These are phyloP conservation scores for Prietella phreatophila DNA, from an alignment of 2,113 vertebrate species.

Conservation along the genomic window DNA sequence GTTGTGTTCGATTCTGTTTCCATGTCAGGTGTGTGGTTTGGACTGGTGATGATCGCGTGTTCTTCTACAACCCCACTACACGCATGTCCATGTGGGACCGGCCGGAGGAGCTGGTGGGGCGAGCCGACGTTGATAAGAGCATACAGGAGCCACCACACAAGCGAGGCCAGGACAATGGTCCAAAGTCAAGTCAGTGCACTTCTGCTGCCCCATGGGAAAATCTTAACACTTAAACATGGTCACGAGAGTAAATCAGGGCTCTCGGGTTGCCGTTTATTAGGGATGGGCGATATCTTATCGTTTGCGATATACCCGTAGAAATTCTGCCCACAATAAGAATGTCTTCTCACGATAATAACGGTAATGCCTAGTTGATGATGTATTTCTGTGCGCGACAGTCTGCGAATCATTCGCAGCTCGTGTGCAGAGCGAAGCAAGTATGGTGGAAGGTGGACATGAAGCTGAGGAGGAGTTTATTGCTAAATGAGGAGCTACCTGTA, in stretches of 20 bases:
- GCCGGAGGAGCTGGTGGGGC: slow-evolving; percentile 92
- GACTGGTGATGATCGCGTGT: slow-evolving; percentile 95
- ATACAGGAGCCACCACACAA: slow-evolving; percentile 98
- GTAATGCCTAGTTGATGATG: too few species aligned
- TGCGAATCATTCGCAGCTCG: too few species aligned
- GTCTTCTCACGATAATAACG: too few species aligned
- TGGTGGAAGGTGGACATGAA: too few species aligned
- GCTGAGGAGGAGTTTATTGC: too few species aligned
- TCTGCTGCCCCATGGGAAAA: background rate
- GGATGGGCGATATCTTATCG: too few species aligned
- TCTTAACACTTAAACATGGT: background rate
- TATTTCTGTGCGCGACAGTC: too few species aligned
- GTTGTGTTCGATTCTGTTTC: background rate
- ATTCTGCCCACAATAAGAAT: too few species aligned
- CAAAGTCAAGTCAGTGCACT: slow-evolving; percentile 79
- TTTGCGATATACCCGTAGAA: too few species aligned
- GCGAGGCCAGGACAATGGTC: slow-evolving; percentile 85
- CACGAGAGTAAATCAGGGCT: background rate
- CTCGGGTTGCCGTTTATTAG: background rate
- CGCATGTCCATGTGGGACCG: slow-evolving; percentile 99
- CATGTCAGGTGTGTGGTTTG: slow-evolving; percentile 91
- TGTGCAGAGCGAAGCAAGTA: too few species aligned
- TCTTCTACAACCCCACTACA: slow-evolving; percentile 98
- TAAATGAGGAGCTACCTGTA: too few species aligned
- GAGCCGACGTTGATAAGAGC: slow-evolving; percentile 94